Base-by-base conservation (phyloP, 2,113 vertebrate species). In the Syngnathus floridae region DNA sequence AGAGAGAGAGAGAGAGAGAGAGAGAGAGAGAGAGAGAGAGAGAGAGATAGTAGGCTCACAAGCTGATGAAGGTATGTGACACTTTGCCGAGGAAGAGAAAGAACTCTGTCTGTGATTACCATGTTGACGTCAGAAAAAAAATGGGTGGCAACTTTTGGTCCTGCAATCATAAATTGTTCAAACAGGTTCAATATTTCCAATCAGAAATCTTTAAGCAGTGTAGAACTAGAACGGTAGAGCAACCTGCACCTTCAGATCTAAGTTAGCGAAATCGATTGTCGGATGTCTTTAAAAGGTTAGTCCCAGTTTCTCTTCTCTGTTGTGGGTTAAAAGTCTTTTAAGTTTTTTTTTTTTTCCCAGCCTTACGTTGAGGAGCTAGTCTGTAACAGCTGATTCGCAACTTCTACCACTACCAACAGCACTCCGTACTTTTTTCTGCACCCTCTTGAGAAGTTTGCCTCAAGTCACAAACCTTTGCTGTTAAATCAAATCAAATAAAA, bases 1-100 rank as follows among this genome's bases (percentile, higher is more conserved):
- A 26, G 26, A 26, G 26, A 26, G 26, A 26, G 26, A 26, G 26
- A 26, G 26, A 31, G 26, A 31, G 26, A 31, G 26, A 31, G 26
- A 31, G 26, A 31, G 26, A 31, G 26, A 31, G 26, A 31, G 26
- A 31, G 26, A 31, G 26, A 31, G 26, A 31, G 38, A 38, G 38
- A 38, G 38, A 40, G 61, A 67, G 21, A 49, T 64, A 36, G 73
- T 55, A 67, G 78, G 70, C 71, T 77, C 76, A 74, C 70, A 73
- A 62, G 64, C 66, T 67, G 76, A 75, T 80, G 49, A 74, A 78
- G 70, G 78, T 67, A 72, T 69, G 68, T 80, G 82, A 82, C 82
- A 84, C 82, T 80, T 81, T 82, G 74, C 82, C 79, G 63, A 73
- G 49, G 67, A 77, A 76, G 75, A 72, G 72, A 52, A 84, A 71